Percentiles rank a stretch among this genome's conserved stretches.
phyloP scores from a whole-genome alignment of 2,888 invertebrate species.

The Germaria angustata region DNA sequence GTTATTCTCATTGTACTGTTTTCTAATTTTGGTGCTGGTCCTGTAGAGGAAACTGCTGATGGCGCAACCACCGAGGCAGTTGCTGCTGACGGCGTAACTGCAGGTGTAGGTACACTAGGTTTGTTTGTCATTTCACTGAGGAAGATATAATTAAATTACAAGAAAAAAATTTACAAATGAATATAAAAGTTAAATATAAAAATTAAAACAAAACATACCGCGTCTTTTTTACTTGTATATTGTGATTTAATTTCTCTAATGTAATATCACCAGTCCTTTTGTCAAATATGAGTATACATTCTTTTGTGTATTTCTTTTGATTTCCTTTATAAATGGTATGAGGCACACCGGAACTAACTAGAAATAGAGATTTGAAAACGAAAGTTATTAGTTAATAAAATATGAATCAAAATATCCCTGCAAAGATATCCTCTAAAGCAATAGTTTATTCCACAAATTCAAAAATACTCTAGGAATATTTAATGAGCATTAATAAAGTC shows the following conservation, averaged over 20 bases:
- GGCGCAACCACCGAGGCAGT: conserved; percentile 52
- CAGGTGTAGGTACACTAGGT: conserved; percentile 71
- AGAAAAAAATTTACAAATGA: neutral
- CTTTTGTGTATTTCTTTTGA: conserved; percentile 91
- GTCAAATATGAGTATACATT: conserved; percentile 97
- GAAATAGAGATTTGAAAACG: conserved; percentile 63
- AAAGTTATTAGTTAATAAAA: too few species aligned
- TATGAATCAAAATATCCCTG: too few species aligned
- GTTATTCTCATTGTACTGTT: conserved; percentile 83
- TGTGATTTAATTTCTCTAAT: conserved; percentile 93
- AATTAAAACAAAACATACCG: conserved; percentile 81
- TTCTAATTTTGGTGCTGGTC: conserved; percentile 73
- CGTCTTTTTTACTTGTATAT: conserved; percentile 96
- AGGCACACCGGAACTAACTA: conserved; percentile 93
- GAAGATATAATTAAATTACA: neutral
- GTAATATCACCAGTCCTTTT: conserved; percentile 95
- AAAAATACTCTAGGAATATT: too few species aligned
- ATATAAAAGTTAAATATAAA: neutral
- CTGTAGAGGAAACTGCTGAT: conserved; percentile 48
- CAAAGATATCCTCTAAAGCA: too few species aligned
- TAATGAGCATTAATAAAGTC: too few species aligned
- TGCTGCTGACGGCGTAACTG: conserved; percentile 57
- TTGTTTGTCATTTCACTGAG: conserved; percentile 77
- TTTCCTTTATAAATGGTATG: conserved; percentile 97
- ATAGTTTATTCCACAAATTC: too few species aligned